Conservation (phyloP, 2,113 vertebrate genomes). For the Phylloscopus trochiloides region DNA sequence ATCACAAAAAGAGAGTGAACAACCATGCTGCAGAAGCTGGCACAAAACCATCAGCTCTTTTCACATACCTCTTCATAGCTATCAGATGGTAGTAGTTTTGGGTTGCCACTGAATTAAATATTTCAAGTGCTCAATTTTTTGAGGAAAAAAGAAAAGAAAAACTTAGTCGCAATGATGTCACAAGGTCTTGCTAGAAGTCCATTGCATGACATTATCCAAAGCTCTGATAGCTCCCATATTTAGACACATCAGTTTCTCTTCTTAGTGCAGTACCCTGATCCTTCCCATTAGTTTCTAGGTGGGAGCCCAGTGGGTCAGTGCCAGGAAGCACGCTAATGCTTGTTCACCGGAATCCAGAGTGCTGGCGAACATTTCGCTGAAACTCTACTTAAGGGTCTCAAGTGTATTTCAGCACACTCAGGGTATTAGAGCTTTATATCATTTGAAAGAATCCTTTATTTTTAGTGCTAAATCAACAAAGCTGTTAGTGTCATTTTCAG, state of each 20-base stretch:
- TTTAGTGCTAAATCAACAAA: conserved; percentile 86
- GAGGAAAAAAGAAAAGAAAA: background rate
- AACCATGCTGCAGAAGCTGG: conserved; percentile 52
- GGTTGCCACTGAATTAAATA: conserved; percentile 21
- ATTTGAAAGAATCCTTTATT: conserved; percentile 82
- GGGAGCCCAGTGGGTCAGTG: conserved; percentile 12
- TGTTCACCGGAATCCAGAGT: conserved; percentile 51
- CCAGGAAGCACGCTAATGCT: conserved; percentile 10
- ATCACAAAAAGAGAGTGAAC: conserved; percentile 52
- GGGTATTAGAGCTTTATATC: conserved; percentile 78
- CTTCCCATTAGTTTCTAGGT: conserved; percentile 11
- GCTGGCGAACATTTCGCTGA: background rate
- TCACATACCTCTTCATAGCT: conserved; percentile 36
- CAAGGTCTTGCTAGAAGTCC: background rate
- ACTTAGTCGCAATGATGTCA: conserved; percentile 19
- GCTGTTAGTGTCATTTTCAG: conserved; percentile 84
- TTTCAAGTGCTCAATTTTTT: background rate
- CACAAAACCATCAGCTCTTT: conserved; percentile 24
- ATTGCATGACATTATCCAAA: background rate
- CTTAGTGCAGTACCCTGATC: background rate
- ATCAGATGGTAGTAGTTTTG: conserved; percentile 49
- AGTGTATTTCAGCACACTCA: conserved; percentile 74
- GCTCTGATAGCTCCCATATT: conserved; percentile 1
- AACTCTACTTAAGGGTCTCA: conserved; percentile 68
- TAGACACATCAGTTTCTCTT: background rate